A percentile compares a stretch with the other conserved stretches of the same genome.
Evolutionary conservation across 1,140 invertebrate species (phyloP).

Genomic region (silkworm (Bombyx mori)): ASM3026992v2 NC_085131.1:11355001-11355500

Average conservation of each 20-base stretch:
- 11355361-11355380: slow-evolving; percentile 1
- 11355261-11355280: neutral
- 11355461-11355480: slow-evolving; percentile 2
- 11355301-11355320: slow-evolving; percentile 1
- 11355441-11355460: slow-evolving; percentile 7
- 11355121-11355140: slow-evolving; percentile 58
- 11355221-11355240: slow-evolving; percentile 57
- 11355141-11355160: slow-evolving; percentile 43
- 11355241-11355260: slow-evolving; percentile 19
- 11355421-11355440: slow-evolving; percentile 20
- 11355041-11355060: slow-evolving; percentile 43
- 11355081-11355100: slow-evolving; percentile 41
- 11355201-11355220: slow-evolving; percentile 14
- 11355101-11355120: slow-evolving; percentile 56
- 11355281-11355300: neutral
- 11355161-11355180: slow-evolving; percentile 61
- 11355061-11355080: slow-evolving; percentile 46
- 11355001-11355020: slow-evolving; percentile 48
- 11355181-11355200: slow-evolving; percentile 45
- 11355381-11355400: slow-evolving; percentile 14
- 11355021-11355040: slow-evolving; percentile 41
- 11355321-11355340: slow-evolving; percentile 28
- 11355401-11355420: slow-evolving; percentile 15
- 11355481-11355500: too few relatives aligned
- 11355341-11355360: neutral